Evolutionary conservation across 1,140 invertebrate species (phyloP).

Genomic region (Dysdera silvatica): DNA sequence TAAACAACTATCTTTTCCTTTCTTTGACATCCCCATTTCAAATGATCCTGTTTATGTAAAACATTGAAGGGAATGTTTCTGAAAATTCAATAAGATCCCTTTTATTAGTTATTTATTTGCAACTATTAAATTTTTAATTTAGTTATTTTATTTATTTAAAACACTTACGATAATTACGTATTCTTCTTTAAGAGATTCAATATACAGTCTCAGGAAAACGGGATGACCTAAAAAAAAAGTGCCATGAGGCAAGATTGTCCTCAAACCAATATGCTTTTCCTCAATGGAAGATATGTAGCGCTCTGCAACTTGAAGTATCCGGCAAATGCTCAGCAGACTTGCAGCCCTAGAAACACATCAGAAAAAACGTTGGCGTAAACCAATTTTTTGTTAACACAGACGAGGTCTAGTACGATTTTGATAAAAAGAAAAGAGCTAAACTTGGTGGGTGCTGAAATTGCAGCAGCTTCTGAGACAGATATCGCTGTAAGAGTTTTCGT

Average conservation of each 20-base stretch:
- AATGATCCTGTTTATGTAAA: too few relatives aligned
- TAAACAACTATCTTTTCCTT: too few relatives aligned
- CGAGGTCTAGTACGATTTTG: not conserved
- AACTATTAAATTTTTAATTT: not conserved
- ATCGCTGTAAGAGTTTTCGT: constrained; percentile 47
- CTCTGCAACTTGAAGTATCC: constrained; percentile 48
- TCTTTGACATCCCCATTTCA: too few relatives aligned
- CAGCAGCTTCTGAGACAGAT: constrained; percentile 44
- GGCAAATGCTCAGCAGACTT: constrained; percentile 46
- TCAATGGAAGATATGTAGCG: constrained; percentile 49
- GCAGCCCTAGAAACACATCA: constrained; percentile 36
- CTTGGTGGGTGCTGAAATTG: constrained; percentile 44
- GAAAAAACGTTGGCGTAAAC: too few relatives aligned
- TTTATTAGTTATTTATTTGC: too few relatives aligned
- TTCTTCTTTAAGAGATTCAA: constrained; percentile 45
- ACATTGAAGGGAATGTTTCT: too few relatives aligned
- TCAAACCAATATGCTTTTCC: constrained; percentile 43
- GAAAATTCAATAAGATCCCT: too few relatives aligned
- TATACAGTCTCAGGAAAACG: constrained; percentile 43
- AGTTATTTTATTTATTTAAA: not conserved
- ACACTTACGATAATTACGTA: constrained; percentile 42
- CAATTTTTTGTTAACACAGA: not conserved
- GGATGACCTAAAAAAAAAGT: constrained; percentile 49
- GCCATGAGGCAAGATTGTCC: constrained; percentile 49
- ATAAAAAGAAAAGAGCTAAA: constrained; percentile 28